Base-by-base conservation (phyloP, 2,888 invertebrate species). In the Lepetodrilus schrolli region DNA sequence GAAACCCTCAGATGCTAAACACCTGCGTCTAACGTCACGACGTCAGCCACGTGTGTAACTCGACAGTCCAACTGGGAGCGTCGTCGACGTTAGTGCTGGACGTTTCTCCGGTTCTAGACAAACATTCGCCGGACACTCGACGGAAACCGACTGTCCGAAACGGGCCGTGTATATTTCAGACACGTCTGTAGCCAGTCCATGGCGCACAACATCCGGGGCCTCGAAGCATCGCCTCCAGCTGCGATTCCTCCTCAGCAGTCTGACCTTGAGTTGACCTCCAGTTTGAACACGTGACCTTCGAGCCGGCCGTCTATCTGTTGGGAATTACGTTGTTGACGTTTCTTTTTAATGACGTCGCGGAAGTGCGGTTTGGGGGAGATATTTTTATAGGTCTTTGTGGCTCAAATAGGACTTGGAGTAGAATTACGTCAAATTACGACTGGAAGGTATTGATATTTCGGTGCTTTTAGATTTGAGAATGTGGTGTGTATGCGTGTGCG, bases 261-360 rank as follows among this genome's bases (percentile, higher is more conserved):
- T 58, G 58, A 58, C 58, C 58, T 58, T 58, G 10, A 34, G 13
- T 58, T 58, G 58, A 58, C 58, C 58, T 58, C 34, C 30, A 34
- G 58, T 17, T 17, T n/a, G 30, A 58, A 10, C 30, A 13, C 26
- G 58, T 58, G 30, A 23, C 58, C 30, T 58, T n/a, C 34, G 30
- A 58, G n/a, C 58, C 26, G 34, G 34, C 13, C 58, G 30, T 58
- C 58, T 30, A 23, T n/a, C 58, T 23, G 34, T 17, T 34, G 58
- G 58, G 58, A 58, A 17, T 7, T 26, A 17, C n/a, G 26, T 26
- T 58, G 58, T 58, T 58, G 58, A 58, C 58, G 58, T 58, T 34
- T 17, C 58, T 23, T 58, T 58, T 58, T 58, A 58, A 30, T 58
- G 58, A 43, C 43, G 43, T 43, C 43, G 43, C 43, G 43, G 8